Evolutionary conservation across 1,140 invertebrate species (phyloP), one percentile per base, ranked within the genome.

Genomic region (Panagrolaimus sp.): DNA sequence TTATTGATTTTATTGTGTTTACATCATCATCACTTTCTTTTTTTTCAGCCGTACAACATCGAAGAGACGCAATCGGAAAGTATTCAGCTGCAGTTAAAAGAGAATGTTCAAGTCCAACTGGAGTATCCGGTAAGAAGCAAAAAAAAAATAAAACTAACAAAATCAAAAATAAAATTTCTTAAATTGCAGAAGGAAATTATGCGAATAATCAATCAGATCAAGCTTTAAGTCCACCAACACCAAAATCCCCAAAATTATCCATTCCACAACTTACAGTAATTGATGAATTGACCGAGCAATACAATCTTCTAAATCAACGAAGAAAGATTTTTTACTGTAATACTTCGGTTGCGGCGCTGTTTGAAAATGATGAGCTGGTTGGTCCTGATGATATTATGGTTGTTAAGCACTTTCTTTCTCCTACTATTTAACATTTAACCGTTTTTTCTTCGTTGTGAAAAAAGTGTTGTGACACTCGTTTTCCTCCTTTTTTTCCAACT

Each of bases 51-150:
- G 77, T 78, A 4, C 77, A 78, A 72, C 74, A 73, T 42, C 61
- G 78, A 51, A 69, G 77, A n/a, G 77, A 78, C 43, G 77, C 77
- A 23, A 78, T 78, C 27, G 77, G 77, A 13, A 72, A 74, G 53
- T 77, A 78, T 67, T 78, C 78, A 5, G 61, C 64, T 20, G 69
- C 63, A 13, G 65, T 27, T 16, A 20, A 57, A 57, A 27, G 20
- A 66, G 9, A 42, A 68, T 23, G 9, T 47, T 3, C 27, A 62
- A 45, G 31, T 38, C 31, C 31, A 38, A 38, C 31, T 4, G 31
- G 31, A 38, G 31, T 38, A 38, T 38, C 31, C 31, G 31, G 31
- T 38, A 38, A 38, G 31, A 38, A 7, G 31, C 2, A 4, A 38
- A 38, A 4, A 38, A 38, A 38, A 38, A 4, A 7, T 38, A 38